Evolutionary conservation across 2,888 invertebrate genomes (phyloP), one percentile per base, ranked within the genome.

Genomic region (Eristalis intricaria): DNA sequence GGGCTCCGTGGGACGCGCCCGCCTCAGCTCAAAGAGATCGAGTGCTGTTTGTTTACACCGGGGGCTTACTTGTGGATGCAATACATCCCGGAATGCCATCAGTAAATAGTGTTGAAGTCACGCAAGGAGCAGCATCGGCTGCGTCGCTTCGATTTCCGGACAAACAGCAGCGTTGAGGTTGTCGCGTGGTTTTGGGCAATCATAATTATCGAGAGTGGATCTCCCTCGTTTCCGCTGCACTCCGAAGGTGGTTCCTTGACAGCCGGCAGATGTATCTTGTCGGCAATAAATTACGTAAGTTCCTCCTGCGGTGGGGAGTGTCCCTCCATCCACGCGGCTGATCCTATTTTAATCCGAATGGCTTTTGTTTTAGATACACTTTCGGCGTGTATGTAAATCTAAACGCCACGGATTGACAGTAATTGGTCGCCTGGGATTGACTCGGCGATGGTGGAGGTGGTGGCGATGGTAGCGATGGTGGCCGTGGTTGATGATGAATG

Each of bases 401-500:
- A 79, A 73, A 71, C 50, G 35, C 35, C 38, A 23, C 11, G 29
- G 63, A 74, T 68, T 69, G 74, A 78, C 69, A 83, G 69, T 84
- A 78, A 84, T 74, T 84, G 74, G 74, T 63, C 84, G 40, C 84
- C 35, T 11, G 78, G 69, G 84, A 84, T 23, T 66, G 70, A 19
- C 40, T 19, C 29, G 35, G 10, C 29, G 35, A 32, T 29, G 35
- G 19, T 3, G 26, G 7, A 1, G 22, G 8, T 32, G 32, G 10
- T 32, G 32, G 10, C 5, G 32, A 7, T 5, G 32, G 32, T 32
- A 5, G 32, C 0, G 5, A 0, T 5, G 32, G 32, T 32, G 29
- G 29, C 29, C 2, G 29, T 29, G 29, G 29, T 4, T 13, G 58
- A 4, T 15, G 26, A 19, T 50, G 43, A 43, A 43, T 35, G 50